phyloP scores from a whole-genome alignment of 2,888 invertebrate species.

The Xylota sylvarum region DNA sequence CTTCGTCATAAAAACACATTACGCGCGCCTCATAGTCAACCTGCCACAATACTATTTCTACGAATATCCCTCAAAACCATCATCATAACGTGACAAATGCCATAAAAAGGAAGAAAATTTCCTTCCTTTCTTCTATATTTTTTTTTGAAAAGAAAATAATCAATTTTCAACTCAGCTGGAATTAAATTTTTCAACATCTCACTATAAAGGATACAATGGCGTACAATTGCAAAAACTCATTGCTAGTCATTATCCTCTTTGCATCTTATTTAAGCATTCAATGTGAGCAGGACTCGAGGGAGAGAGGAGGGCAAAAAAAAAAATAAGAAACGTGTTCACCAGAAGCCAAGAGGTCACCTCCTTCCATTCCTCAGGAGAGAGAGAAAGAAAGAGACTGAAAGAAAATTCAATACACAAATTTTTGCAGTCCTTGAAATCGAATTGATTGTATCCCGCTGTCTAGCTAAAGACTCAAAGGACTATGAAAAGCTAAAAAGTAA shows the following conservation, averaged over 20 bases:
- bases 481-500: slow-evolving; percentile 16
- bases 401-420: slow-evolving; percentile 46
- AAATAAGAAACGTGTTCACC: slow-evolving; percentile 40
- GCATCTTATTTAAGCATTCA: slow-evolving; percentile 55
- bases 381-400: too few species aligned
- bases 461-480: slow-evolving; percentile 24
- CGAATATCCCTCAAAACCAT: slow-evolving; percentile 48
- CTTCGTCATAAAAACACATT: slow-evolving; percentile 56
- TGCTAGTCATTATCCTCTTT: slow-evolving; percentile 59
- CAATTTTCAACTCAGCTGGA: slow-evolving; percentile 70
- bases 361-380: neutral
- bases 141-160: slow-evolving; percentile 34
- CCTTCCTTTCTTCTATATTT: neutral
- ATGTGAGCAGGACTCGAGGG: slow-evolving; percentile 11
- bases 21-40: slow-evolving; percentile 45
- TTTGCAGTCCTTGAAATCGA: slow-evolving; percentile 61
- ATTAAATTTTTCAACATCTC: slow-evolving; percentile 59
- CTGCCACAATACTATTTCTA: slow-evolving; percentile 58
- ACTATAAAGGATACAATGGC: slow-evolving; percentile 40
- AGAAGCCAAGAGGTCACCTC: slow-evolving; percentile 40
- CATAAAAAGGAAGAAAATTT: slow-evolving; percentile 56
- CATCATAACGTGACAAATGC: slow-evolving; percentile 59
- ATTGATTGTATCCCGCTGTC: slow-evolving; percentile 66
- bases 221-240: slow-evolving; percentile 46
- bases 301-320: too few species aligned